A percentile compares a stretch with the other conserved stretches of the same genome.
Evolutionary conservation across 2,888 invertebrate genomes (phyloP).

Genomic region (Adelphocoris suturalis): DNA sequence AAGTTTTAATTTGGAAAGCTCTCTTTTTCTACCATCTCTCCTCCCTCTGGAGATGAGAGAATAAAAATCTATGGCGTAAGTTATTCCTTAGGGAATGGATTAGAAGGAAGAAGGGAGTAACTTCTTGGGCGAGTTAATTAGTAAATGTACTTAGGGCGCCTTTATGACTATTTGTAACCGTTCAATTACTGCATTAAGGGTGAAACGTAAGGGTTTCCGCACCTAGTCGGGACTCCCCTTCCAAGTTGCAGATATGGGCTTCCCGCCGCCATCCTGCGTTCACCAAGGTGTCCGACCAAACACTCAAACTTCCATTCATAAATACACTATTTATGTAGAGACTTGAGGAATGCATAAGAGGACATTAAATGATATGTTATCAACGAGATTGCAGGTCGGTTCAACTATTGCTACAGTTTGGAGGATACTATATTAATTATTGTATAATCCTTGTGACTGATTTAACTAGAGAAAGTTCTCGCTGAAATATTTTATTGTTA

Average conservation of each 20-base stretch:
- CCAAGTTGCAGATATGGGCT: background rate
- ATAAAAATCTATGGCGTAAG: conserved; percentile 73
- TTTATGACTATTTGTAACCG: conserved; percentile 73
- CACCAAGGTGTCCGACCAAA: background rate
- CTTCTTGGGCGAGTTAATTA: conserved; percentile 71
- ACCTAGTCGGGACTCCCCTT: background rate
- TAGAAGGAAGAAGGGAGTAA: conserved; percentile 48
- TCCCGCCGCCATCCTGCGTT: background rate
- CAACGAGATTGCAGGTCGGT: no score
- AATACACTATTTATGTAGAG: no score
- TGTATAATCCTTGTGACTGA: no score
- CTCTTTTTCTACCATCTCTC: conserved; percentile 41
- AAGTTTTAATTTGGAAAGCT: conserved; percentile 72
- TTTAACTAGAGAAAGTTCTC: no score
- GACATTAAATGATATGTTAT: no score
- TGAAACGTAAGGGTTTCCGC: conserved; percentile 44
- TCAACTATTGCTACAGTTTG: no score
- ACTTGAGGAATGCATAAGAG: no score
- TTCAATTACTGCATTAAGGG: conserved; percentile 69
- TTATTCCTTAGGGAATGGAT: conserved; percentile 71
- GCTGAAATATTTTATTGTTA: no score
- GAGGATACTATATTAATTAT: no score
- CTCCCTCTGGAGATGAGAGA: conserved; percentile 66
- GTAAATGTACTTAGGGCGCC: conserved; percentile 70
- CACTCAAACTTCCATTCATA: background rate